phyloP scores from a whole-genome alignment of 2,113 vertebrate genomes.

The Callaeas wilsoni region DNA sequence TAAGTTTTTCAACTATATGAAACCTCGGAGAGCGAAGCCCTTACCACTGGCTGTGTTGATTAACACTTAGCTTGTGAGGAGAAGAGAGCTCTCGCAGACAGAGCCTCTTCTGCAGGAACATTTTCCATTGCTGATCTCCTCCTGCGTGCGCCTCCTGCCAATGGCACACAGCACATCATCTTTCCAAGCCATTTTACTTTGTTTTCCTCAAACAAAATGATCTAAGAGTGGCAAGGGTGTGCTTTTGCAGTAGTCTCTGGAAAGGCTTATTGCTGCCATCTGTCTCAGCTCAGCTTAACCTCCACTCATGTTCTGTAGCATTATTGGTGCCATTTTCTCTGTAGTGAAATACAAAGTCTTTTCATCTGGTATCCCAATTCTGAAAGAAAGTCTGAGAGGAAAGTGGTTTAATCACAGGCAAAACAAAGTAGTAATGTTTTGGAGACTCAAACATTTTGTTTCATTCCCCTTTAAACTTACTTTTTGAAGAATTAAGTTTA shows the following conservation, averaged over 20 bases:
- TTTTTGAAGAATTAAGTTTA: background rate
- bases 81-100: background rate
- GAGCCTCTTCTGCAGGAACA: background rate
- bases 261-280: slow-evolving; percentile 27
- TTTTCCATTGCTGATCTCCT: background rate
- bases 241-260: background rate
- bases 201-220: background rate
- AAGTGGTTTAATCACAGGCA: background rate
- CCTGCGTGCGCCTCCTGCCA: background rate
- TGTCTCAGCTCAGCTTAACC: slow-evolving; percentile 13
- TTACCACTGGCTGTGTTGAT: background rate
- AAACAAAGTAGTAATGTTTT: background rate
- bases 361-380: background rate
- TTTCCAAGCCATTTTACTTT: background rate
- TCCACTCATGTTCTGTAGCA: background rate
- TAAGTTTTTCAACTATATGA: background rate
- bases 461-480: background rate
- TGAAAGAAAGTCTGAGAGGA: background rate
- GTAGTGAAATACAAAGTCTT: background rate
- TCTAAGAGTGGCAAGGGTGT: background rate
- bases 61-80: background rate
- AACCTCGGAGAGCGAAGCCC: background rate
- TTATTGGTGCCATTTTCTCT: background rate
- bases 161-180: background rate
- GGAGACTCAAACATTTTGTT: background rate